Base-by-base conservation (phyloP, 2,797 vertebrate genomes). In the Micrastur ruficollis region DNA sequence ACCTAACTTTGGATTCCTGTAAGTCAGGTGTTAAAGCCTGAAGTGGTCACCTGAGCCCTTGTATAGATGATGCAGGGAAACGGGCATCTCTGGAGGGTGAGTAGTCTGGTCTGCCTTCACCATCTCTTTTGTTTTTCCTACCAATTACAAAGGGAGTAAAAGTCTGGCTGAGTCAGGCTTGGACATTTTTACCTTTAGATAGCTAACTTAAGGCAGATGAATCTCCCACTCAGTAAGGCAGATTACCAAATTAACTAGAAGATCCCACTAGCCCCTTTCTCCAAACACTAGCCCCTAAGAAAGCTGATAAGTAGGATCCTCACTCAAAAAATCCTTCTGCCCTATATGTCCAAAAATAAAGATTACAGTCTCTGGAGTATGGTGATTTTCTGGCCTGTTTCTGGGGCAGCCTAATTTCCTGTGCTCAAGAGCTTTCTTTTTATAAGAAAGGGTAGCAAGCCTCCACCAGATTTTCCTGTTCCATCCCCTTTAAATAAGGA, bases 381-480 rank as follows among this genome's bases (percentile, higher is more conserved):
- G 8, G 59, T 89, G 83, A 75, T 81, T 95, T 95, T 93, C 75
- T 95, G 89, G 75, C 66, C 84, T 2, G 12, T 95, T 95, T 96
- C 85, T 96, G 89, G 94, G 93, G 78, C 91, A 94, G 68, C 89
- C 85, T 95, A 94, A 75, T 97, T 95, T 95, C 53, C 58, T 75
- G 29, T 52, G 58, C 82, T 88, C 25, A 38, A 58, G 79, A 87
- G 29, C 75, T 76, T 87, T 95, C 46, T 29, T 68, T 92, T 85
- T 42, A 53, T 76, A 83, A 44, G 46, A 75, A 72, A 73, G 38
- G 10, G 32, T 87, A 87, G 27, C 44, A 82, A 68, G 6, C 13
- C 32, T 68, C 47, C 36, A 71, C 9, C 34, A 74, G 25, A 18
- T 73, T 80, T 90, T 73, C 62, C 38, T 81, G 65, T 83, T 75